Evolutionary conservation across 2,113 vertebrate species (phyloP), one percentile per base, ranked within the genome.

Genomic region (Clarias magur): DNA sequence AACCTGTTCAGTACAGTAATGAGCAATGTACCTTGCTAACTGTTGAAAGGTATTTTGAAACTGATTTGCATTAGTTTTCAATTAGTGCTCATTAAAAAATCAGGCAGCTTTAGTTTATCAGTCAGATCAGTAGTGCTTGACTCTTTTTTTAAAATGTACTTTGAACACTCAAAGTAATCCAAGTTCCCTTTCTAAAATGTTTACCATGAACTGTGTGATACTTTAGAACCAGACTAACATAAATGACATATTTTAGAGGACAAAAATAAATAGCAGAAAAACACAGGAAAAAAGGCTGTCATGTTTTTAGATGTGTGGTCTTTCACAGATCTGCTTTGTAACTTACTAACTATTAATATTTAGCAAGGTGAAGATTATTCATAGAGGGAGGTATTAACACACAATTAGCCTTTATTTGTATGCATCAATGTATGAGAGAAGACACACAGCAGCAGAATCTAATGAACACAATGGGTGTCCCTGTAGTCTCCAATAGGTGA

Each of bases 91-190:
- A 57, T 12, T 57, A 30, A 57, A 9, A n/a, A 57, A 30, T 79
- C 13, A 16, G 48, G 48, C 8, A 23, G 4, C 48, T 27, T 78
- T 27, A 57, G 53, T 79, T 56, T 27, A 57, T 57, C 76, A 19
- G 54, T 57, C 76, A 57, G 54, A 59, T 19, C 27, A 7, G 53
- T 30, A 54, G 3, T 27, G 53, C 23, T n/a, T 17, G 27, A 15
- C n/a, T 80, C 11, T 48, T 48, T 48, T 48, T 48, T 48, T 7
- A 48, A 48, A 48, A 6, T 6, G 4, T 7, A 57, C 67, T 82
- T 83, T 62, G 56, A 79, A 80, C 86, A 84, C 83, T 81, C 85
- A 80, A 23, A 23, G 76, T n/a, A 73, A 89, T 84, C 59, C 16
- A 83, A 59, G 56, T 57, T n/a, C 11, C 76, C 19, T 48, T 84